Evolutionary conservation across 2,113 vertebrate genomes (phyloP).

Genomic region (Phaetusa simplex): DNA sequence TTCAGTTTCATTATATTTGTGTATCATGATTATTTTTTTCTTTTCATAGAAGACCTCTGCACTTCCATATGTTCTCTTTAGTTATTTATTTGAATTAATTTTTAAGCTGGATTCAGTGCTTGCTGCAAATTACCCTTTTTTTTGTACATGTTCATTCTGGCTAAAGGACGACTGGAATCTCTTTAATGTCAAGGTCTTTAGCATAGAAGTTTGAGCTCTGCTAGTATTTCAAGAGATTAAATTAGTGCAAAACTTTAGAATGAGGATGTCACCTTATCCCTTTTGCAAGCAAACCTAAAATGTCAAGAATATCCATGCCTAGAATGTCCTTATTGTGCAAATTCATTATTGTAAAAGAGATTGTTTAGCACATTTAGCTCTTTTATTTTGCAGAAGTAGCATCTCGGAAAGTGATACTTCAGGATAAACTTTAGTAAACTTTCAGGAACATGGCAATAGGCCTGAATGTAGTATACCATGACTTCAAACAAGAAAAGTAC

Average conservation of each 20-base stretch:
- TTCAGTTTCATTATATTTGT: not conserved
- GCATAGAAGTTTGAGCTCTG: not conserved
- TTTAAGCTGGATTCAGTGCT: not conserved
- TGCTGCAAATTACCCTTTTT: not conserved
- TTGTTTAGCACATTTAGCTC: not conserved
- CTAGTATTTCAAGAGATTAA: not conserved
- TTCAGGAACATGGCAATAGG: not conserved
- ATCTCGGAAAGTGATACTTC: not conserved
- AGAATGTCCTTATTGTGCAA: not conserved
- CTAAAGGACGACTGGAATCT: not conserved
- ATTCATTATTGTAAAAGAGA: not conserved
- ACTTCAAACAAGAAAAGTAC: not conserved
- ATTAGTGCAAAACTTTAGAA: not conserved
- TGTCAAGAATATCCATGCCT: not conserved
- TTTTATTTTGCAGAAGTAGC: not conserved
- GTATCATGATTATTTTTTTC: not conserved
- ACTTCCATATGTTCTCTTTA: not conserved
- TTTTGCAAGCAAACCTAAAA: not conserved
- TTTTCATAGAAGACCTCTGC: not conserved
- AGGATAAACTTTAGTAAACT: not conserved
- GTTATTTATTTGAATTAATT: not conserved
- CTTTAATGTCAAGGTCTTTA: not conserved
- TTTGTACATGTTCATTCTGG: not conserved
- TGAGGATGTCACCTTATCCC: not conserved
- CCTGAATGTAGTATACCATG: not conserved